phyloP scores from a whole-genome alignment of 2,888 invertebrate species.

The Drosophila cracens region DNA sequence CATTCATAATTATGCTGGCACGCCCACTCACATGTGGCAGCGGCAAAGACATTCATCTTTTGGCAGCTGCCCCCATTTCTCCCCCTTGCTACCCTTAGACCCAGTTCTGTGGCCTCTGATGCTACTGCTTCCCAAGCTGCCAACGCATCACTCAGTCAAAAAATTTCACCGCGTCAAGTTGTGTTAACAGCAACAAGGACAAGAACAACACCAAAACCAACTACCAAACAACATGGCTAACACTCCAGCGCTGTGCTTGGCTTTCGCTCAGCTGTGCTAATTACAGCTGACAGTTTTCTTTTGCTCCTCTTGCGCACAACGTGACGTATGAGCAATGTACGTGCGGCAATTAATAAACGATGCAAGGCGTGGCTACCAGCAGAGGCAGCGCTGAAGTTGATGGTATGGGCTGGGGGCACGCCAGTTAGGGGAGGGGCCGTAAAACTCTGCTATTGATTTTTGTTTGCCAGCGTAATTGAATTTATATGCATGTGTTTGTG shows the following conservation, averaged over 20 bases:
- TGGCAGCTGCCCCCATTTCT: slow-evolving; percentile 38
- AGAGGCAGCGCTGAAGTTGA: too few species aligned
- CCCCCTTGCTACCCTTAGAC: not conserved
- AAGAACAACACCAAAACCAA: slow-evolving; percentile 3
- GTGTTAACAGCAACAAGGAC: slow-evolving; percentile 59
- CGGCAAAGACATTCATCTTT: slow-evolving; percentile 63
- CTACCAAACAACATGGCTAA: slow-evolving; percentile 28
- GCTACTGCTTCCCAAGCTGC: slow-evolving; percentile 47
- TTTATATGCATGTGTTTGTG: slow-evolving; percentile 63
- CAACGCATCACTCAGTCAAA: slow-evolving; percentile 77
- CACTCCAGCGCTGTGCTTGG: slow-evolving; percentile 50
- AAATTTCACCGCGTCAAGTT: slow-evolving; percentile 73
- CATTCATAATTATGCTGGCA: slow-evolving; percentile 73
- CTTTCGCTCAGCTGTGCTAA: slow-evolving; percentile 73
- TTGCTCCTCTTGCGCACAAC: slow-evolving; percentile 54
- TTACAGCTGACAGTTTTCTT: slow-evolving; percentile 77
- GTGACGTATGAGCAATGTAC: slow-evolving; percentile 79
- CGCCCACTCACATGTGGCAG: slow-evolving; percentile 43
- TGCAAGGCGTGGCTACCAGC: slow-evolving; percentile 11
- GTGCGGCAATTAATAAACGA: slow-evolving; percentile 74
- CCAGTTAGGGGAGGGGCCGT: slow-evolving; percentile 6
- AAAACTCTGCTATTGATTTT: slow-evolving; percentile 71
- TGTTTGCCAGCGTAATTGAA: slow-evolving; percentile 71
- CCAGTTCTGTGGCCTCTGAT: slow-evolving; percentile 29
- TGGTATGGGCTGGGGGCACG: not conserved